phyloP scores from a whole-genome alignment of 1,140 invertebrate species.

The Drosophila fuyamai region DNA sequence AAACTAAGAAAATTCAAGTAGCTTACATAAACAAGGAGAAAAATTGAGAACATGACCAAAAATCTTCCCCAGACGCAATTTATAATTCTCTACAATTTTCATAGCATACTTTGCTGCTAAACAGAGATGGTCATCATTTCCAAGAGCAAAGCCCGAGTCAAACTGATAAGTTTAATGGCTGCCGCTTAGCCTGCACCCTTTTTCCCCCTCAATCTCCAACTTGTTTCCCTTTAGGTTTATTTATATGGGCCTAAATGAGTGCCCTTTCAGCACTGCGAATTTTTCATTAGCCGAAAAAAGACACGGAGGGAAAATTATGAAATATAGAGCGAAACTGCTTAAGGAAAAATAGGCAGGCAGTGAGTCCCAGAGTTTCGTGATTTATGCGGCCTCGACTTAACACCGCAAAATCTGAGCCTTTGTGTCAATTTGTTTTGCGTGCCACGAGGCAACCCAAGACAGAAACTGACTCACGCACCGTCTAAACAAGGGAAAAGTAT shows the following conservation, averaged over 20 bases:
- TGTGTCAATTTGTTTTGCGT: constrained; percentile 80
- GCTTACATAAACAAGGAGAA: neutral
- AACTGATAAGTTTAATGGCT: constrained; percentile 48
- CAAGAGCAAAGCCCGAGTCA: neutral
- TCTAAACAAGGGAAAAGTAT: constrained; percentile 33
- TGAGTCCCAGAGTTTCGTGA: constrained; percentile 45
- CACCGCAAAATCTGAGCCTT: constrained; percentile 77
- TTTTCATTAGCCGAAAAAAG: constrained; percentile 48
- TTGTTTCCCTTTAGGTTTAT: constrained; percentile 27
- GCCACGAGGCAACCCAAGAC: constrained; percentile 38
- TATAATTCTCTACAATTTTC: constrained; percentile 8
- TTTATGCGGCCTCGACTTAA: constrained; percentile 75
- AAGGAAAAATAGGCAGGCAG: constrained; percentile 24
- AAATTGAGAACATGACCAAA: constrained; percentile 4
- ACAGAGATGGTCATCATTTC: constrained; percentile 4
- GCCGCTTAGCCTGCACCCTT: constrained; percentile 18
- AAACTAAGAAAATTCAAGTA: neutral
- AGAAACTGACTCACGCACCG: constrained; percentile 26
- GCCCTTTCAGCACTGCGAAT: constrained; percentile 46
- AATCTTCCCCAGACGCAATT: constrained; percentile 12
- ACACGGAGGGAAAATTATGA: constrained; percentile 37
- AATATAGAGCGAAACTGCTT: constrained; percentile 51
- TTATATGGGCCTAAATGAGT: constrained; percentile 38
- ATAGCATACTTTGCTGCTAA: constrained; percentile 23
- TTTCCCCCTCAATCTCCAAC: constrained; percentile 1